Percentiles rank a stretch among this genome's conserved stretches.
Evolutionary conservation across 1,140 invertebrate genomes (phyloP).

Genomic region (Lepidotrigona ventralis): DNA sequence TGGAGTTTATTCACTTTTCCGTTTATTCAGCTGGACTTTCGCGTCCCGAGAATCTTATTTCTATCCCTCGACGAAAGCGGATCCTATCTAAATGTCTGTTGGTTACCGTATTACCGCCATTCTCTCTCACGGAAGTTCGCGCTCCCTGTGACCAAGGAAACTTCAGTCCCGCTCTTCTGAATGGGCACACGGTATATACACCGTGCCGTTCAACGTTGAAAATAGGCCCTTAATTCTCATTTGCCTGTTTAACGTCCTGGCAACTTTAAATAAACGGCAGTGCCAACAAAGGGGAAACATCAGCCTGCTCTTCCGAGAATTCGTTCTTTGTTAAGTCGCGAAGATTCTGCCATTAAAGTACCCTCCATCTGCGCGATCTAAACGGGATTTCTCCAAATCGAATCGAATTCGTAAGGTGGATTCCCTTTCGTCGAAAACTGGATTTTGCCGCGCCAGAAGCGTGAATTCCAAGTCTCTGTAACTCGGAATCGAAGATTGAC

Average conservation of each 20-base stretch:
- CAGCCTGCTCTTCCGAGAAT: background rate
- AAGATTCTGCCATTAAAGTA: background rate
- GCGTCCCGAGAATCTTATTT: constrained; percentile 40
- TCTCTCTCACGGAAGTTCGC: background rate
- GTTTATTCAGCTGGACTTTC: constrained; percentile 23
- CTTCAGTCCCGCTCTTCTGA: background rate
- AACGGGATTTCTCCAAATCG: background rate
- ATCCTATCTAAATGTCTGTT: constrained; percentile 43
- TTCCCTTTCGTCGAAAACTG: background rate
- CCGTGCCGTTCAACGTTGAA: background rate
- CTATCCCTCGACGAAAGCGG: constrained; percentile 19
- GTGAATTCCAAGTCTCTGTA: background rate
- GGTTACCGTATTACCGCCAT: constrained; percentile 31
- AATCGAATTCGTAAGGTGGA: background rate
- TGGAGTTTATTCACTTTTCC: constrained; percentile 32
- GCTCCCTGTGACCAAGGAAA: background rate
- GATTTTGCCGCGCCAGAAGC: background rate
- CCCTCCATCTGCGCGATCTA: background rate
- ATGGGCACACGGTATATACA: background rate
- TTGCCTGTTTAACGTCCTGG: background rate
- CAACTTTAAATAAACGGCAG: background rate
- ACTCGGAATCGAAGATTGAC: background rate
- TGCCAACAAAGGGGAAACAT: background rate
- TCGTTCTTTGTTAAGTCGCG: background rate
- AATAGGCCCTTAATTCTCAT: background rate